phyloP scores from a whole-genome alignment of 2,888 invertebrate species.

The Dicycla oo region DNA sequence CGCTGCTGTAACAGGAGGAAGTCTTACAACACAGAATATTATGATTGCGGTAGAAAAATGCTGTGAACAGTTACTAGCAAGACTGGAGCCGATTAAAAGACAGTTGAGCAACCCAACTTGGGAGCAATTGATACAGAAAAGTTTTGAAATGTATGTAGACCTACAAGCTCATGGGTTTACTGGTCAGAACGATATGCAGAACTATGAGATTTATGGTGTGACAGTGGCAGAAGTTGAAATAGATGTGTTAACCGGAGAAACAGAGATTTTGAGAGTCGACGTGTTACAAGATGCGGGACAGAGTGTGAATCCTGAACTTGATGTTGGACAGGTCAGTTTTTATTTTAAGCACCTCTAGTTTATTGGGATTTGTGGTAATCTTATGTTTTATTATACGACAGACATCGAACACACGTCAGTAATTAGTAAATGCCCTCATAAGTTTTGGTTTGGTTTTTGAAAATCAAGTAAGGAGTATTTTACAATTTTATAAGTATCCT shows the following conservation, averaged over 20 bases:
- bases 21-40: slow-evolving; percentile 92
- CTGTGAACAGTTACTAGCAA: slow-evolving; percentile 82
- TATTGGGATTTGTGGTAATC: not conserved
- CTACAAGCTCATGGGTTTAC: slow-evolving; percentile 71
- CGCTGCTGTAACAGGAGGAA: slow-evolving; percentile 91
- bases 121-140: slow-evolving; percentile 86
- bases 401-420: too few relatives aligned
- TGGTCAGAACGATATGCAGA: slow-evolving; percentile 57
- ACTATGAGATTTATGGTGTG: slow-evolving; percentile 86
- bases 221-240: slow-evolving; percentile 92
- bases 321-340: slow-evolving; percentile 90
- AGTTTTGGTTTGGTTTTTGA: too few relatives aligned
- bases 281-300: slow-evolving; percentile 91
- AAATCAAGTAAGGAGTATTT: not conserved
- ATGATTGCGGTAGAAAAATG: slow-evolving; percentile 87
- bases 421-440: too few relatives aligned
- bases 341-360: not conserved
- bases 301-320: slow-evolving; percentile 91
- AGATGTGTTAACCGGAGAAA: slow-evolving; percentile 93
- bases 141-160: slow-evolving; percentile 71
- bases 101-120: slow-evolving; percentile 81
- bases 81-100: slow-evolving; percentile 81
- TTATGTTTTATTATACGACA: not conserved
- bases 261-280: slow-evolving; percentile 90
- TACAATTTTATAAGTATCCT: not conserved